These are phyloP conservation scores for Molanna angustata DNA, from an alignment of 2,888 invertebrate species.

Conservation along the genomic window DNA sequence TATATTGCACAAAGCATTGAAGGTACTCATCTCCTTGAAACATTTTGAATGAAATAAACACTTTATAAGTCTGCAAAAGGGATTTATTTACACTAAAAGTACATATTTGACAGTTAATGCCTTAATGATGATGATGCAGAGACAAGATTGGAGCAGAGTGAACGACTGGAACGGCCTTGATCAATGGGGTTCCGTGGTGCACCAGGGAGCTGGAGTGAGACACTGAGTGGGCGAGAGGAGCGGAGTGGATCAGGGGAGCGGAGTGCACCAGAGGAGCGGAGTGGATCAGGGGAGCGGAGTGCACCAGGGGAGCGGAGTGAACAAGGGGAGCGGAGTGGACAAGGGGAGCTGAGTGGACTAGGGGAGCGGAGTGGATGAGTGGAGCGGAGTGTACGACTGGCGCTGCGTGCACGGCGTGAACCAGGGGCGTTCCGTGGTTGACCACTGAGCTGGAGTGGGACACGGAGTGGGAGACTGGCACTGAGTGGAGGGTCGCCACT, in stretches of 20 bases:
- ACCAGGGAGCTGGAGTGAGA: constrained; percentile 43
- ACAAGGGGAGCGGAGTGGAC: constrained; percentile 36
- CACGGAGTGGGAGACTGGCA: constrained; percentile 36
- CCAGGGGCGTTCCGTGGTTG: constrained; percentile 39
- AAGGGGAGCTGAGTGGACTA: constrained; percentile 40
- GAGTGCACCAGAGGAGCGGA: constrained; percentile 38
- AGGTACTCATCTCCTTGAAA: too few species aligned
- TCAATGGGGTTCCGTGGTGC: constrained; percentile 39
- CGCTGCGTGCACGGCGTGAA: constrained; percentile 44
- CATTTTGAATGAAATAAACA: too few species aligned
- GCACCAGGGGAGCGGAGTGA: constrained; percentile 32
- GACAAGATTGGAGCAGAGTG: constrained; percentile 29
- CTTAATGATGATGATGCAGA: background rate
- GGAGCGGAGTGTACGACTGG: constrained; percentile 36
- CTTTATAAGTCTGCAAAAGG: too few species aligned
- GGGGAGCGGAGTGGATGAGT: constrained; percentile 37
- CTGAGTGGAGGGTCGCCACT: constrained; percentile 40
- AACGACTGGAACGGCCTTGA: constrained; percentile 38
- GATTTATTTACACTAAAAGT: background rate
- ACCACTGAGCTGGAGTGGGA: constrained; percentile 53
- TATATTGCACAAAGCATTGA: too few species aligned
- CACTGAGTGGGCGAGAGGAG: constrained; percentile 39
- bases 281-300: constrained; percentile 18
- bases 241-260: constrained; percentile 40
- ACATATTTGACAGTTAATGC: background rate